Base-by-base conservation (phyloP, 2,113 vertebrate genomes). In the Hippocampus barbouri region DNA sequence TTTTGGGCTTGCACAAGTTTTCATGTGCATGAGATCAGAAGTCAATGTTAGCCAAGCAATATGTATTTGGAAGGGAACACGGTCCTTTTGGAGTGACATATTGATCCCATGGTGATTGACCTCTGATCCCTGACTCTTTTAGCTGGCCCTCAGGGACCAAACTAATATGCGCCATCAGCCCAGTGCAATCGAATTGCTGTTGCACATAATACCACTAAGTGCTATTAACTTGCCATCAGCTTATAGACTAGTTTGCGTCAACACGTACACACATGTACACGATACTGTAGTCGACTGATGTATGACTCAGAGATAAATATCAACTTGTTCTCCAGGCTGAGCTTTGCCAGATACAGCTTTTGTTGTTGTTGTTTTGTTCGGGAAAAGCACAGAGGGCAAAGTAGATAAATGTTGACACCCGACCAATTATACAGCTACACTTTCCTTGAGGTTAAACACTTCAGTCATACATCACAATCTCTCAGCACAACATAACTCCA, bases 201-300 rank as follows among this genome's bases (percentile, higher is more conserved):
- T 83, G 57, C 77, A 86, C 83, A 85, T 87, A 84, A 88, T 88
- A 86, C 84, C 72, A 82, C 79, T 79, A 83, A 89, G 88, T 88
- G 89, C 84, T 87, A 90, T 91, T 89, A 89, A 90, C 87, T 85
- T 81, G 79, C 78, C 70, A 87, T 87, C 79, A 82, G 75, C 74
- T 85, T 83, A 80, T 83, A 63, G 77, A 79, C 70, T 60, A 62
- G 69, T 59, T 72, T 75, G 67, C 76, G 75, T 73, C 63, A 79
- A 79, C 73, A 79, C 69, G 78, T 74, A 76, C 69, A 73, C 68
- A 47, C 64, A 66, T 23, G 75, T 43, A 68, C 65, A 61, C 54
- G 61, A 61, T 74, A 64, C 73, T 74, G 64, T 66, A 70, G 47
- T 16, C 16, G 2, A 18, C 71, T 65, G 61, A 80, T 64, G 70